Conservation (phyloP, 2,113 vertebrate species). For the Nipponia nippon region DNA sequence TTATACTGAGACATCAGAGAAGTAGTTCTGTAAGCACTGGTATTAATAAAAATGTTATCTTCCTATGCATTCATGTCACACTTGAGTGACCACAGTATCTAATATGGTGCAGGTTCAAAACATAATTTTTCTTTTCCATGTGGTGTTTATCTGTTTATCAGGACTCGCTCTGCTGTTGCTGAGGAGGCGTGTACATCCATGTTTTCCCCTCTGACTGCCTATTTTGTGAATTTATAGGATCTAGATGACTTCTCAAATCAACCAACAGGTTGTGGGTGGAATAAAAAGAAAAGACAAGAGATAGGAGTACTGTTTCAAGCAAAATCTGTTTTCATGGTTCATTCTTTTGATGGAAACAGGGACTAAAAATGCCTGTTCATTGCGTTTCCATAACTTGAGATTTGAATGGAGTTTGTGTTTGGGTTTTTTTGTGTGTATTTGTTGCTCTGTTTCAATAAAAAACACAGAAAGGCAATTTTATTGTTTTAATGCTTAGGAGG, state of each 20-base stretch:
- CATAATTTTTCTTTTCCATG: background rate
- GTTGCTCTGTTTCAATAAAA: background rate
- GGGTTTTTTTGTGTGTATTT: background rate
- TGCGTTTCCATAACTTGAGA: background rate
- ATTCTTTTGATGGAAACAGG: background rate
- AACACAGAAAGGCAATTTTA: background rate
- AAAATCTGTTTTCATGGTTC: background rate
- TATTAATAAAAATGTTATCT: background rate
- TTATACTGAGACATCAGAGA: background rate
- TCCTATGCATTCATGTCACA: background rate
- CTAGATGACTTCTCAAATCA: background rate
- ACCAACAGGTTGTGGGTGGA: background rate
- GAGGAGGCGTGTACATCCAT: background rate
- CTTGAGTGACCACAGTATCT: background rate
- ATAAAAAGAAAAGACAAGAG: background rate
- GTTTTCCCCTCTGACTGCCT: background rate
- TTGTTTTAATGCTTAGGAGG: background rate
- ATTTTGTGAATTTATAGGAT: background rate
- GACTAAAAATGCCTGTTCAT: background rate
- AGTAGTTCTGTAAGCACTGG: background rate
- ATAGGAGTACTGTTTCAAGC: background rate
- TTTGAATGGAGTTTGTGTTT: background rate
- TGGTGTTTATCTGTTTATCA: background rate
- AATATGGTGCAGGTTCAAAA: background rate
- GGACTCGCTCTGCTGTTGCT: background rate